These are phyloP conservation scores for Drosophila setosimentum DNA, from an alignment of 2,888 invertebrate genomes.

Conservation along the genomic window DNA sequence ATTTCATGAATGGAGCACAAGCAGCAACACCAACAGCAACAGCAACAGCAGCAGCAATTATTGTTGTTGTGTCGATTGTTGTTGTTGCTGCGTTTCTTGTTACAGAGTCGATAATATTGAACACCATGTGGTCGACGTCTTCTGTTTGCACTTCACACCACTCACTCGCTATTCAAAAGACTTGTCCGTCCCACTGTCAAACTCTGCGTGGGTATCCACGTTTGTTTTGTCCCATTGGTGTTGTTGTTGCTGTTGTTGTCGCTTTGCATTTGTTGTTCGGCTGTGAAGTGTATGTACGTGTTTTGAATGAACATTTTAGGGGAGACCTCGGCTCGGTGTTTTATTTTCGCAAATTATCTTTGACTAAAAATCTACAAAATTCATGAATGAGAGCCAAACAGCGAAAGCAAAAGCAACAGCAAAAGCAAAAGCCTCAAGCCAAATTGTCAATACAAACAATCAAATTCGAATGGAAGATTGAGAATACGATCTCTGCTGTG, in stretches of 20 bases:
- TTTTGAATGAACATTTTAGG: slow-evolving; percentile 66
- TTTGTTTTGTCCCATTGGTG: slow-evolving; percentile 45
- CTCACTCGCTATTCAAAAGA: slow-evolving; percentile 21
- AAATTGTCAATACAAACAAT: slow-evolving; percentile 58
- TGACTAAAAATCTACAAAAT: slow-evolving; percentile 68
- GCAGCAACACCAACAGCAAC: slow-evolving; percentile 26
- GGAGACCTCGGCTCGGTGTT: slow-evolving; percentile 40
- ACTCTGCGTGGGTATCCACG: slow-evolving; percentile 41
- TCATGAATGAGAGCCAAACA: slow-evolving; percentile 67
- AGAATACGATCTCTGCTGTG: slow-evolving; percentile 19
- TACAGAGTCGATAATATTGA: slow-evolving; percentile 68
- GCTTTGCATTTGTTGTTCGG: slow-evolving; percentile 62
- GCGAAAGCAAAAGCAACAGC: slow-evolving; percentile 42
- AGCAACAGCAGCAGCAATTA: slow-evolving; percentile 15
- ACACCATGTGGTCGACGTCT: slow-evolving; percentile 35
- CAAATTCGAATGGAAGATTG: slow-evolving; percentile 23
- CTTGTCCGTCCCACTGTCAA: slow-evolving; percentile 15
- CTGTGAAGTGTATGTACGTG: slow-evolving; percentile 65
- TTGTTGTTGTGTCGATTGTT: slow-evolving; percentile 19
- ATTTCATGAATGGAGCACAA: slow-evolving; percentile 69
- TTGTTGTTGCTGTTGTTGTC: slow-evolving; percentile 25
- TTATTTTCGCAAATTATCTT: slow-evolving; percentile 69
- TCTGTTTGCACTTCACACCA: slow-evolving; percentile 67
- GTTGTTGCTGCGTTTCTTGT: slow-evolving; percentile 34
- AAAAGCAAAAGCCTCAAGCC: slow-evolving; percentile 44